phyloP scores from a whole-genome alignment of 2,113 vertebrate genomes.

The Oreochromis spilurus region DNA sequence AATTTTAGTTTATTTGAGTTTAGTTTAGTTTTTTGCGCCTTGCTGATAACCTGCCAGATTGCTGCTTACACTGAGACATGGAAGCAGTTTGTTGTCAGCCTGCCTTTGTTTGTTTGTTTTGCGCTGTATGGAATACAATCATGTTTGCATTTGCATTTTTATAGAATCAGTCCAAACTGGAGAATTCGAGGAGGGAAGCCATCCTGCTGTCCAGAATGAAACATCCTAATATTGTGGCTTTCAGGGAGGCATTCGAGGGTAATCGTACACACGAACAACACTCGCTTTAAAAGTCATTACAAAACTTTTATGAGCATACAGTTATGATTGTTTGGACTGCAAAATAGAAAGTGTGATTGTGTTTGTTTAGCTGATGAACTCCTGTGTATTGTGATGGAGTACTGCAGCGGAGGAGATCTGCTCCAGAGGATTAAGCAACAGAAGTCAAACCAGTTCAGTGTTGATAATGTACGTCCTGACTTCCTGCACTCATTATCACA shows the following conservation, averaged over 20 bases:
- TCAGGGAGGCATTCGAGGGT: slow-evolving; percentile 88
- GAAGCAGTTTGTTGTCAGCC: slow-evolving; percentile 5
- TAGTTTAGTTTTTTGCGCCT: neutral
- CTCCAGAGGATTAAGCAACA: slow-evolving; percentile 83
- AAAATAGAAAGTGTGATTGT: slow-evolving; percentile 4
- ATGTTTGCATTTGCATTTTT: slow-evolving; percentile 30
- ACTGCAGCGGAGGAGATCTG: slow-evolving; percentile 87
- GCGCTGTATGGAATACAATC: neutral
- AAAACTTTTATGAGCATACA: neutral
- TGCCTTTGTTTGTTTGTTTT: neutral
- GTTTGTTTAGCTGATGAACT: slow-evolving; percentile 76
- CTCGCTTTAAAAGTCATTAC: neutral
- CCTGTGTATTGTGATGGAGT: slow-evolving; percentile 91
- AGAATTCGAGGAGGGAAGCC: slow-evolving; percentile 81
- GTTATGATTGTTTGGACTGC: neutral
- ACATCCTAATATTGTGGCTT: slow-evolving; percentile 86
- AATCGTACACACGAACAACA: neutral
- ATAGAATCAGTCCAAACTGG: slow-evolving; percentile 72
- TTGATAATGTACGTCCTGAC: slow-evolving; percentile 74
- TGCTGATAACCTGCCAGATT: slow-evolving; percentile 1
- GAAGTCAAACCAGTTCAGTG: slow-evolving; percentile 75
- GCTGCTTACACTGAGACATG: neutral
- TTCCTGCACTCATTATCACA: neutral
- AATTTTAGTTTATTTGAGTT: neutral
- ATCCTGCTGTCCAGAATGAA: slow-evolving; percentile 87